Evolutionary conservation across 1,140 invertebrate species (phyloP), one percentile per base, ranked within the genome.

Genomic region (Saccostrea glomerata): DNA sequence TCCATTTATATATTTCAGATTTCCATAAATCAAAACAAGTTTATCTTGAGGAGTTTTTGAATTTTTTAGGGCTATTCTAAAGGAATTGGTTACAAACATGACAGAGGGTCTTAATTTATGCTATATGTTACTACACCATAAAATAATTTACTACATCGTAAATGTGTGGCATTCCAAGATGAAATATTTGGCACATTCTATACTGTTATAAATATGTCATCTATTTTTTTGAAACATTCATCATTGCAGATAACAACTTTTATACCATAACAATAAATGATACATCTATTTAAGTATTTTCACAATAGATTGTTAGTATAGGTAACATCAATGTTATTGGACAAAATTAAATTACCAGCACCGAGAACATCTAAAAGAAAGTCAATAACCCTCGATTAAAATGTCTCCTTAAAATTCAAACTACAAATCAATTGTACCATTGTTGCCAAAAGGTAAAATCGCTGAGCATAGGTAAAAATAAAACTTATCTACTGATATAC

Each of bases 321-420:
- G 47, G 47, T 77, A 77, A 77, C 70, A 77, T 36, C 70, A 77
- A 17, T 77, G 60, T 66, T 66, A 77, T 77, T 25, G 25, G 25
- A 77, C 13, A 15, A 36, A 40, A 77, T 23, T 73, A 23, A 23
- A 73, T 77, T 77, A 77, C 70, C 82, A 84, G 40, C 55, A 84
- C 82, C 82, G 20, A 54, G 40, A 13, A 84, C 82, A 84, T 54
- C 82, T 54, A 56, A 55, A 56, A 84, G 82, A 84, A 56, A 84
- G 7, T 56, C 40, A 23, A 23, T 7, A 84, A 55, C 17, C 20
- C 9, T 13, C 7, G 9, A 84, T 56, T 84, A 84, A 84, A 54
- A 25, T 12, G 30, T 40, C 25, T 54, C 12, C 47, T 40, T 20
- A 13, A 55, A 73, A 87, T 36, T 13, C n/a, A 6, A 20, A 4